These are phyloP conservation scores for Propsilocerus akamusi DNA, from an alignment of 1,140 invertebrate species.

Conservation along the genomic window DNA sequence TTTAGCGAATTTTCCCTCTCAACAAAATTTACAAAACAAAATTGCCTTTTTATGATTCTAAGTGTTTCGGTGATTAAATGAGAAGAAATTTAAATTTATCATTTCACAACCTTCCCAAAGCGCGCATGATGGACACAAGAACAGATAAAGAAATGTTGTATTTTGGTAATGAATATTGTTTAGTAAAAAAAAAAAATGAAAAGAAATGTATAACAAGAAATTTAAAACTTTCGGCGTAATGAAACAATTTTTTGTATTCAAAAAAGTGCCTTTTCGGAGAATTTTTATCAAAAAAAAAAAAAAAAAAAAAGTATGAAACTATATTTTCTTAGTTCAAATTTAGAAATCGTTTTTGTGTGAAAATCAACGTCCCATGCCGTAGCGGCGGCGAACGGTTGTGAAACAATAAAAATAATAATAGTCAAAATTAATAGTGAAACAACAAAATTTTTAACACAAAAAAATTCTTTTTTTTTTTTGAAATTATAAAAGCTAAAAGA, in stretches of 20 bases:
- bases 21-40: too few relatives aligned
- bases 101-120: background rate
- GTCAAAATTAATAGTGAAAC: background rate
- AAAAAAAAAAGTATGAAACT: too few relatives aligned
- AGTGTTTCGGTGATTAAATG: constrained; percentile 2
- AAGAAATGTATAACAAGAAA: background rate
- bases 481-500: background rate
- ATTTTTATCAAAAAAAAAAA: too few relatives aligned
- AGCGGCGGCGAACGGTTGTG: too few relatives aligned
- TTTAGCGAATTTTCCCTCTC: background rate
- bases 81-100: background rate
- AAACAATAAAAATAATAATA: background rate
- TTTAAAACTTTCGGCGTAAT: constrained; percentile 1
- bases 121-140: background rate
- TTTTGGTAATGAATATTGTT: background rate
- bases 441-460: background rate
- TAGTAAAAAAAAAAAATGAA: background rate
- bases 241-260: constrained; percentile 3
- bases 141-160: background rate
- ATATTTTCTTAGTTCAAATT: constrained; percentile 1
- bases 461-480: background rate
- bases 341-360: too few relatives aligned
- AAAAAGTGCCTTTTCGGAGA: constrained; percentile 2
- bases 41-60: constrained; percentile 4
- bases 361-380: too few relatives aligned